Conservation (phyloP, 2,888 invertebrate species). For the Drosophila limbata region DNA sequence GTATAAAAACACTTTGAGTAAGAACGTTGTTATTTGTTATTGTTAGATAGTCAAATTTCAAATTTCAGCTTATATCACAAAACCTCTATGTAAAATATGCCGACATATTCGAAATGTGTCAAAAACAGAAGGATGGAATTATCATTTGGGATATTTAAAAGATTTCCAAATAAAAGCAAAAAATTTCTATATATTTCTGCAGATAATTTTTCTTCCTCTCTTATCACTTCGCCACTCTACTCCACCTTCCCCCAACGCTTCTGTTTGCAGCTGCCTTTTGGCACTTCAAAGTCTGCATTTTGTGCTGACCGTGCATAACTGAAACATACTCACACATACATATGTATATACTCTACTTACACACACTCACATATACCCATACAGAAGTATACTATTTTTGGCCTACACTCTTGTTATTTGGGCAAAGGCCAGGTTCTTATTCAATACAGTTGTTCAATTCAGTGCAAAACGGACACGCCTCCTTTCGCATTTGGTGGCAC, state of each 20-base stretch:
- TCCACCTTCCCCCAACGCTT: too few relatives aligned
- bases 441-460: slow-evolving; percentile 56
- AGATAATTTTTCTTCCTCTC: too few relatives aligned
- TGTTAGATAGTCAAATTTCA: too few relatives aligned
- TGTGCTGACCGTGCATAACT: slow-evolving; percentile 29
- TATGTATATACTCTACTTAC: background rate
- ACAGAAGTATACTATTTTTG: slow-evolving; percentile 4
- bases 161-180: too few relatives aligned
- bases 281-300: slow-evolving; percentile 59
- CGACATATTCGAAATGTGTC: too few relatives aligned
- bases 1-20: too few relatives aligned
- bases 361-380: slow-evolving; percentile 4
- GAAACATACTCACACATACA: slow-evolving; percentile 18
- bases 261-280: slow-evolving; percentile 37
- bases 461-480: slow-evolving; percentile 46
- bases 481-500: slow-evolving; percentile 40
- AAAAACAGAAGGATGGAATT: too few relatives aligned
- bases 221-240: background rate
- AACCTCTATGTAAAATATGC: too few relatives aligned
- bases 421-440: slow-evolving; percentile 32
- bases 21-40: too few relatives aligned
- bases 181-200: too few relatives aligned
- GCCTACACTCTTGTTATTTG: slow-evolving; percentile 14
- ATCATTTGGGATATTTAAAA: too few relatives aligned
- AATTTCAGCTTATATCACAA: too few relatives aligned